These are phyloP conservation scores for Steinernema carpocapsae DNA, from an alignment of 2,888 invertebrate species.

Conservation along the genomic window DNA sequence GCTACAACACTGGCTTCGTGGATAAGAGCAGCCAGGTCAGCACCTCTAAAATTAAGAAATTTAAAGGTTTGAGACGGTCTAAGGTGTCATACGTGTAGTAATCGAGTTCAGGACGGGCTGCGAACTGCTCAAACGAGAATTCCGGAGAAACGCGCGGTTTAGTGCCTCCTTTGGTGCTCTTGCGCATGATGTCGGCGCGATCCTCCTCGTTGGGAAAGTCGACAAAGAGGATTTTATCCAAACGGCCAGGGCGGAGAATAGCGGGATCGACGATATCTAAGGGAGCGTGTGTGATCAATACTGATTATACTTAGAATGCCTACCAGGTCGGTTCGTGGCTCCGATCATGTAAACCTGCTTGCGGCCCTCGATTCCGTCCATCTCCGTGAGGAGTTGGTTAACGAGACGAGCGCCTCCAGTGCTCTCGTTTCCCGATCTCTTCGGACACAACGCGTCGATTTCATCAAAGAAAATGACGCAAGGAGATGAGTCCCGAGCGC, in stretches of 20 bases:
- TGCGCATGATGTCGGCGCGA: slow-evolving; percentile 82
- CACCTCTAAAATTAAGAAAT: slow-evolving; percentile 75
- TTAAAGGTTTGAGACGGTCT: neutral
- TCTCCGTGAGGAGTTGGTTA: slow-evolving; percentile 94
- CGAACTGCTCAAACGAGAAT: slow-evolving; percentile 79
- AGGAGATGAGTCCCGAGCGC: slow-evolving; percentile 91
- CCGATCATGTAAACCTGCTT: slow-evolving; percentile 92
- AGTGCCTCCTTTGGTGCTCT: slow-evolving; percentile 75
- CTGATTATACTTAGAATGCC: neutral
- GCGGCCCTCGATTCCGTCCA: slow-evolving; percentile 92
- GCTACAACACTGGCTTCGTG: slow-evolving; percentile 84
- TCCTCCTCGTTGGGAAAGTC: slow-evolving; percentile 83
- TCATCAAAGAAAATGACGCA: slow-evolving; percentile 99
- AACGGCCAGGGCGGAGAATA: slow-evolving; percentile 84
- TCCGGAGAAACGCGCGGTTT: slow-evolving; percentile 80
- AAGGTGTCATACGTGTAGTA: slow-evolving; percentile 77
- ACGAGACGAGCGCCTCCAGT: slow-evolving; percentile 75
- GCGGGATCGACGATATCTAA: slow-evolving; percentile 90
- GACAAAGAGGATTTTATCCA: slow-evolving; percentile 88
- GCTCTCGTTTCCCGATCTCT: slow-evolving; percentile 78
- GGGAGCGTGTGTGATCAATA: neutral
- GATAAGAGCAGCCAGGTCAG: slow-evolving; percentile 88
- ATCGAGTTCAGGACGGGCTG: slow-evolving; percentile 76
- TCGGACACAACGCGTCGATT: slow-evolving; percentile 91
- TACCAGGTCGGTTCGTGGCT: slow-evolving; percentile 85